Evolutionary conservation across 1,140 invertebrate species (phyloP).

Genomic region (Babylonia areolata): DNA sequence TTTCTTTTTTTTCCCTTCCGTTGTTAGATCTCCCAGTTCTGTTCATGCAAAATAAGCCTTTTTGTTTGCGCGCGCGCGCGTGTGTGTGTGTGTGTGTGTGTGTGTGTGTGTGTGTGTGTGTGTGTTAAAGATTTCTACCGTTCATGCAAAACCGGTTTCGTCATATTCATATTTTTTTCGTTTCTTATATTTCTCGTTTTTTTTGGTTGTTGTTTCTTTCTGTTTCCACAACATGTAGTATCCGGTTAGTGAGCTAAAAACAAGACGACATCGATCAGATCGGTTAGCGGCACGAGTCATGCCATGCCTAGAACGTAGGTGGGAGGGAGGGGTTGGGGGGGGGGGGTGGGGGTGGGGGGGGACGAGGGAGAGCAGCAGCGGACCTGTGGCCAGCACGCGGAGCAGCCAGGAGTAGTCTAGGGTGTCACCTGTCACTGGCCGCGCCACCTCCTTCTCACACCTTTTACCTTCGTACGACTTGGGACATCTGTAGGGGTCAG

Average conservation of each 20-base stretch:
- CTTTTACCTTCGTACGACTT: slow-evolving; percentile 39
- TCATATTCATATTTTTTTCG: too few species aligned
- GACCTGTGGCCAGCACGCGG: not conserved
- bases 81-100: too few species aligned
- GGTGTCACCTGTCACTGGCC: slow-evolving; percentile 20
- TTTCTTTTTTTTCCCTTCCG: not conserved
- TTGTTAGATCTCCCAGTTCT: not conserved
- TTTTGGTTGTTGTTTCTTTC: too few species aligned
- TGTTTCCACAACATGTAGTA: too few species aligned
- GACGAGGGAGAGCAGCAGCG: not conserved
- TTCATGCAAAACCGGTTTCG: too few species aligned
- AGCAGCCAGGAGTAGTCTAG: not conserved
- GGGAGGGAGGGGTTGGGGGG: not conserved
- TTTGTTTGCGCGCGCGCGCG: too few species aligned
- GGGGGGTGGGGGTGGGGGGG: not conserved
- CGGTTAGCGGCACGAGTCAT: not conserved
- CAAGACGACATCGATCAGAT: not conserved
- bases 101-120: too few species aligned
- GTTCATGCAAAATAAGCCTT: too few species aligned
- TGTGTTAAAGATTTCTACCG: too few species aligned
- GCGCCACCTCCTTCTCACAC: slow-evolving; percentile 36
- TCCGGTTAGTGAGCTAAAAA: too few species aligned
- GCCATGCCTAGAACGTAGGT: not conserved
- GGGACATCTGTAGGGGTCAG: slow-evolving; percentile 24
- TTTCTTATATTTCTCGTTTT: too few species aligned